phyloP scores from a whole-genome alignment of 2,888 invertebrate species.

The Leucophenga maculata region DNA sequence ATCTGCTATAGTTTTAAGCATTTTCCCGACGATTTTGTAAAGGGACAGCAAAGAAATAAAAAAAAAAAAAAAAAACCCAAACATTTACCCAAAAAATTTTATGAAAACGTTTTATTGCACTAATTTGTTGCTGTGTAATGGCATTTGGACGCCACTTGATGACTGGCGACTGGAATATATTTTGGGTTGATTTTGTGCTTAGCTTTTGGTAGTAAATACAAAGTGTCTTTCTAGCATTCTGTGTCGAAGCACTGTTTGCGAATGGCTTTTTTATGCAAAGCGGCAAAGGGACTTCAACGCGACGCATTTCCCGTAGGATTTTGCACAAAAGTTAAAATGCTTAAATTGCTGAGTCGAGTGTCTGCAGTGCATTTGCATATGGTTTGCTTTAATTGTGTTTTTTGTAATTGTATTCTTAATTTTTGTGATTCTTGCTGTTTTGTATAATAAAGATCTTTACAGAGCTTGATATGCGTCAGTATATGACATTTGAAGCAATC shows the following conservation, averaged over 20 bases:
- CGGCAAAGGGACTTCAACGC: background rate
- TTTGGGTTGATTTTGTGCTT: constrained; percentile 4
- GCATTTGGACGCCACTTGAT: constrained; percentile 18
- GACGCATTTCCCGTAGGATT: constrained; percentile 1
- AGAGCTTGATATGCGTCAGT: constrained; percentile 37
- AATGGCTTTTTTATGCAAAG: constrained; percentile 15
- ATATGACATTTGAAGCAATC: background rate
- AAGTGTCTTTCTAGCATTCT: background rate
- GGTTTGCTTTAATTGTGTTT: too few relatives aligned
- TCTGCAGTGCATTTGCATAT: too few relatives aligned
- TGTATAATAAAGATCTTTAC: constrained; percentile 31
- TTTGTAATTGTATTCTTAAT: too few relatives aligned
- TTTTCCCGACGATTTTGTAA: background rate
- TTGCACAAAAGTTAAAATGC: constrained; percentile 36
- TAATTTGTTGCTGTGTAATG: constrained; percentile 16
- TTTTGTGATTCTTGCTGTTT: too few relatives aligned
- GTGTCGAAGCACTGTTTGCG: background rate
- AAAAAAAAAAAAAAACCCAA: background rate
- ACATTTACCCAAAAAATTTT: constrained; percentile 7
- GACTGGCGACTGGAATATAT: background rate
- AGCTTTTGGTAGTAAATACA: background rate
- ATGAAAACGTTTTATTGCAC: constrained; percentile 10
- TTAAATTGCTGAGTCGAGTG: constrained; percentile 25
- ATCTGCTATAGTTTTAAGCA: constrained; percentile 1
- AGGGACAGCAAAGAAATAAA: background rate